Base-by-base conservation (phyloP, 2,888 invertebrate genomes). In the Eupithecia tripunctaria region DNA sequence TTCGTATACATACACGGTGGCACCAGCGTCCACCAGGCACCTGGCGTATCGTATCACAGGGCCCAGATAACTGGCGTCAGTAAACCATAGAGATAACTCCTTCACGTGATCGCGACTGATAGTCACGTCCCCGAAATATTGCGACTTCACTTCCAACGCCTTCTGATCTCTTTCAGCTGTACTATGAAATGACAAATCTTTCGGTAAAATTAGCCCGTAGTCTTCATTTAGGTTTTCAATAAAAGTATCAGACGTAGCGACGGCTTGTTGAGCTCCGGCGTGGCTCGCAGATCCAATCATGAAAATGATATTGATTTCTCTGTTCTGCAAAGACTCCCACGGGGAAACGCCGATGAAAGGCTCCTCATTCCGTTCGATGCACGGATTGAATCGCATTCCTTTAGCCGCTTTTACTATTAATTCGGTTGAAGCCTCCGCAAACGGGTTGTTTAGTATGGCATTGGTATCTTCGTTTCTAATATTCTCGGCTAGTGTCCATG, bases 1-100 rank as follows among this genome's bases (percentile, higher is more conserved):
- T 77, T 95, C 94, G 79, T 95, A 96, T 79, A 95, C 89, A 77
- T 92, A 96, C 2, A 95, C 95, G 0, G 90, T 92, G 0, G 93
- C 91, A 2, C 90, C 91, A 15, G 85, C 84, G 27, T 80, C 72
- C 0, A 85, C 82, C 14, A 93, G 76, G 18, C 82, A 79, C 60
- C 92, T 84, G 0, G 92, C 89, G 8, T 83, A 80, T 29, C 93
- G 83, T 2, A 92, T 79, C 10, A 82, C 84, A 7, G 91, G 90
- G 6, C 89, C 83, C 4, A 91, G 77, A 73, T 91, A 94, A 38
- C 80, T 85, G 7, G 84, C 83, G 68, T 94, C 93, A 10, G 91
- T 90, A 43, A 84, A 85, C 79, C 82, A 90, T 5, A 87, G 75
- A 8, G 91, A 84, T 21, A 90, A 80, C 15, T 82, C 76, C 3